phyloP scores from a whole-genome alignment of 2,797 vertebrate species.

The Macrochelys suwanniensis region DNA sequence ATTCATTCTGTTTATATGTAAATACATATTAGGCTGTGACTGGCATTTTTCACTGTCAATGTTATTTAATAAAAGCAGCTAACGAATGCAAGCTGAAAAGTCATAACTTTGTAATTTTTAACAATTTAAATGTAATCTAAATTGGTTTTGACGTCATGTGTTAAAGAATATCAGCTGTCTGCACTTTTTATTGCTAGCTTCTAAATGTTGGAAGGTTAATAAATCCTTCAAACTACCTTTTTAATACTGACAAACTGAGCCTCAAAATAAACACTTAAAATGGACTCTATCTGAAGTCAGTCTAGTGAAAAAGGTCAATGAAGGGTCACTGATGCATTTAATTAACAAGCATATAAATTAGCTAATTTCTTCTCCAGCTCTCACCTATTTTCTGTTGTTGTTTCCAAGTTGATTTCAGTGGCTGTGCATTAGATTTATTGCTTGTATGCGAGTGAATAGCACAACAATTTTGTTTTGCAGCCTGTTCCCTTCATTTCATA shows the following conservation, averaged over 20 bases:
- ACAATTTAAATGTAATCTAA: background rate
- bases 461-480: background rate
- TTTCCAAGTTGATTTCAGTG: constrained; percentile 42
- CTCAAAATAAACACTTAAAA: constrained; percentile 31
- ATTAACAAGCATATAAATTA: constrained; percentile 49
- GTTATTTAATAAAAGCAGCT: background rate
- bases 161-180: background rate
- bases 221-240: constrained; percentile 17
- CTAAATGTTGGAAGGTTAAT: background rate
- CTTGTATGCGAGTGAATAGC: background rate
- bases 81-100: background rate
- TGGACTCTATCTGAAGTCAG: constrained; percentile 19
- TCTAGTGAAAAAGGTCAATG: constrained; percentile 17
- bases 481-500: background rate
- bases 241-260: background rate
- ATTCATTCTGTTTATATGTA: constrained; percentile 55
- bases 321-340: constrained; percentile 36
- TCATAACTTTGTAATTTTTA: background rate
- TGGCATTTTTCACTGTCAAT: background rate
- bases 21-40: constrained; percentile 17
- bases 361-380: constrained; percentile 12
- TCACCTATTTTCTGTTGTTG: background rate
- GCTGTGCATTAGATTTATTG: background rate
- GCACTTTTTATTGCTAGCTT: constrained; percentile 1
- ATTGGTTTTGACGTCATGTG: background rate